Percentiles rank a stretch among this genome's conserved stretches.
These are phyloP conservation scores for Orthosia gracilis DNA, from an alignment of 2,888 invertebrate species.

Conservation along the genomic window DNA sequence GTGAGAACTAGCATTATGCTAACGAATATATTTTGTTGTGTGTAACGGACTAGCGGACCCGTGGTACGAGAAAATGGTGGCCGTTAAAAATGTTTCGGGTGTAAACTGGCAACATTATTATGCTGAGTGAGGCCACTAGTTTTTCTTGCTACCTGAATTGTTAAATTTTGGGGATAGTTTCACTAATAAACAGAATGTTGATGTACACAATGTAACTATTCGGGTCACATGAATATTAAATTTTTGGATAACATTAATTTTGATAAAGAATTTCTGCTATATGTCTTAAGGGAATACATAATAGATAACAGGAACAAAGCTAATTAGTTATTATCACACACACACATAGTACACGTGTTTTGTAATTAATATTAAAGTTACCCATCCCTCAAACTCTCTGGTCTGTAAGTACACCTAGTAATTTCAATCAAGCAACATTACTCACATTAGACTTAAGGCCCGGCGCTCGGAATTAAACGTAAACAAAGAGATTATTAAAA, in stretches of 20 bases:
- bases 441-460: slow-evolving; percentile 68
- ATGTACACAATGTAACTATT: slow-evolving; percentile 30
- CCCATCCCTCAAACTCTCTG: slow-evolving; percentile 9
- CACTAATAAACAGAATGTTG: slow-evolving; percentile 41
- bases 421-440: slow-evolving; percentile 66
- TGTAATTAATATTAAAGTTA: slow-evolving; percentile 34
- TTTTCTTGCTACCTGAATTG: slow-evolving; percentile 60
- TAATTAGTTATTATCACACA: neutral
- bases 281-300: neutral
- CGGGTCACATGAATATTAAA: slow-evolving; percentile 13
- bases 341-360: slow-evolving; percentile 2
- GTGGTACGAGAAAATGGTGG: slow-evolving; percentile 57
- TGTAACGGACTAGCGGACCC: slow-evolving; percentile 44
- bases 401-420: slow-evolving; percentile 51
- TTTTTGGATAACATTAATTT: slow-evolving; percentile 16
- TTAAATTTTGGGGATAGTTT: slow-evolving; percentile 51
- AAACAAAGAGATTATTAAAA: slow-evolving; percentile 78
- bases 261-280: neutral
- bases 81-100: slow-evolving; percentile 63
- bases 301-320: neutral
- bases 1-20: slow-evolving; percentile 73
- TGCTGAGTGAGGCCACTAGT: slow-evolving; percentile 31
- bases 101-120: slow-evolving; percentile 59
- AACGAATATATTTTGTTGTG: slow-evolving; percentile 72
- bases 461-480: slow-evolving; percentile 73